Percentiles rank a stretch among this genome's conserved stretches.
These are phyloP conservation scores for Zaprionus africanus DNA, from an alignment of 1,140 invertebrate genomes.

Conservation along the genomic window DNA sequence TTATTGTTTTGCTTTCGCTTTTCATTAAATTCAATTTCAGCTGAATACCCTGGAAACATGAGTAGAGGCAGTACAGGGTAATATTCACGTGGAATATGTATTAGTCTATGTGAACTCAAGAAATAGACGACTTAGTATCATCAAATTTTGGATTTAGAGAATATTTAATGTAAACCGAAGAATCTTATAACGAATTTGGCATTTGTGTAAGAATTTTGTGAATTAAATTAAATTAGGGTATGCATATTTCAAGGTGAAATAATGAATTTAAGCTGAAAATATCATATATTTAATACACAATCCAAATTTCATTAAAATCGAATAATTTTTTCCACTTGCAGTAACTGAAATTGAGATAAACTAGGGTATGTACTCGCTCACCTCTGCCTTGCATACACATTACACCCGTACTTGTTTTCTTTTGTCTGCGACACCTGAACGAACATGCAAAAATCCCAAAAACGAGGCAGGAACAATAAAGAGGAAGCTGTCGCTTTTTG, in stretches of 20 bases:
- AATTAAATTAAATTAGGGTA: neutral
- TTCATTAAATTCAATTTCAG: conserved; percentile 77
- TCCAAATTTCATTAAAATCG: neutral
- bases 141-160: neutral
- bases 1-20: conserved; percentile 68
- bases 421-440: conserved; percentile 68
- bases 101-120: neutral
- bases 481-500: conserved; percentile 77
- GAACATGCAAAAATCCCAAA: conserved; percentile 43
- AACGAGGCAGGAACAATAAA: conserved; percentile 48
- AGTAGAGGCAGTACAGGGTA: neutral
- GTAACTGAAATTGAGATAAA: neutral
- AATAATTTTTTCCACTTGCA: neutral
- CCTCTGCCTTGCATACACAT: neutral
- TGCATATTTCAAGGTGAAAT: neutral
- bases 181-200: neutral
- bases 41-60: conserved; percentile 18
- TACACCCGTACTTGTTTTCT: neutral
- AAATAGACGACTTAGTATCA: neutral
- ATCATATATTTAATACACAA: neutral
- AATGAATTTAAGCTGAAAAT: neutral
- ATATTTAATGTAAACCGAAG: neutral
- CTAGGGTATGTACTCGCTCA: neutral
- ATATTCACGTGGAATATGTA: neutral
- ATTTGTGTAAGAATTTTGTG: neutral